Evolutionary conservation across 2,113 vertebrate genomes (phyloP).

Genomic region (Piliocolobus tephrosceles): DNA sequence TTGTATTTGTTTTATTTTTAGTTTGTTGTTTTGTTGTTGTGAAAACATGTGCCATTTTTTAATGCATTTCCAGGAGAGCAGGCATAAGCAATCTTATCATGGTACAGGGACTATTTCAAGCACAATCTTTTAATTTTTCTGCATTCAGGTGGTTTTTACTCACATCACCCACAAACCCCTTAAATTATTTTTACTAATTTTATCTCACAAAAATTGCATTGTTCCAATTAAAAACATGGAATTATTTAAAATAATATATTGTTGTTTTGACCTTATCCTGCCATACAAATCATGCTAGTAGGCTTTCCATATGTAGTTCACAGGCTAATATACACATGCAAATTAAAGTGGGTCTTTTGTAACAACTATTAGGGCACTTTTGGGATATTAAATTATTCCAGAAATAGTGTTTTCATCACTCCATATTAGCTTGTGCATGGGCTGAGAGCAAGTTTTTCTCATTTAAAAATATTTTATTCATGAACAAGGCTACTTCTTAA

Average conservation of each 20-base stretch:
- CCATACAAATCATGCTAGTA: background rate
- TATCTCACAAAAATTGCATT: background rate
- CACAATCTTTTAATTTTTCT: background rate
- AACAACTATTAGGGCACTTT: background rate
- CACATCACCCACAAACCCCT: background rate
- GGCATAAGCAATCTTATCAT: background rate
- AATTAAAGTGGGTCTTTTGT: background rate
- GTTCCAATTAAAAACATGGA: background rate
- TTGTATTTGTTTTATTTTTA: background rate
- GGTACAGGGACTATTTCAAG: background rate
- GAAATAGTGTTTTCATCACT: background rate
- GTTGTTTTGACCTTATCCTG: background rate
- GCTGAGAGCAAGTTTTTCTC: background rate
- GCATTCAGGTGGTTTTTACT: background rate
- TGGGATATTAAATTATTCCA: background rate
- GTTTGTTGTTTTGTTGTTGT: background rate
- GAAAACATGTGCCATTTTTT: background rate
- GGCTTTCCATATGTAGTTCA: background rate
- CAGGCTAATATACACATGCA: background rate
- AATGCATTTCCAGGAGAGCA: background rate
- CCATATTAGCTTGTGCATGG: background rate
- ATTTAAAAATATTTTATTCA: background rate
- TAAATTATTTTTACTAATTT: background rate
- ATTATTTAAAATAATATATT: background rate
- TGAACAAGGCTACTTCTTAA: background rate